Evolutionary conservation across 2,797 vertebrate genomes (phyloP).

Genomic region (Periparus ater): DNA sequence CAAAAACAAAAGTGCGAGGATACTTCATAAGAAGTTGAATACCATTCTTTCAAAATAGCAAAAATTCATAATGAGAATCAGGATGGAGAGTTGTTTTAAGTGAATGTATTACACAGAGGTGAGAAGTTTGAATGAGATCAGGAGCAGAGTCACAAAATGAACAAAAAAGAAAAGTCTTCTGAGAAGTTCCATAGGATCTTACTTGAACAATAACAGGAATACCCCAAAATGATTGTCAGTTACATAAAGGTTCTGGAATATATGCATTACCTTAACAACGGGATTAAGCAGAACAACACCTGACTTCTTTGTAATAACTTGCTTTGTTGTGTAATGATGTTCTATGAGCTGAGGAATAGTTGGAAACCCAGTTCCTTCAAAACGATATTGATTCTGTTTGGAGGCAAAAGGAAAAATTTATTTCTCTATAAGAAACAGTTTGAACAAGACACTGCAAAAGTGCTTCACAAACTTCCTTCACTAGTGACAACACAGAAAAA

Average conservation of each 20-base stretch:
- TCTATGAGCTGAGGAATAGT: constrained; percentile 97
- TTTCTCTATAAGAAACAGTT: neutral
- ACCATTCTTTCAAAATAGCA: neutral
- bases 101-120: neutral
- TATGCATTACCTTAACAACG: constrained; percentile 85
- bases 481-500: neutral
- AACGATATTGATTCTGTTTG: constrained; percentile 89
- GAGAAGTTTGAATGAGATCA: neutral
- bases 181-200: neutral
- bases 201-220: neutral
- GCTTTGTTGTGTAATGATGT: constrained; percentile 92
- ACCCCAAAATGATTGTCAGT: neutral
- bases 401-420: neutral
- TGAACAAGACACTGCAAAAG: neutral
- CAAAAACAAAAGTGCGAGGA: neutral
- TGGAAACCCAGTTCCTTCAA: constrained; percentile 94
- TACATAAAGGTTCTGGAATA: neutral
- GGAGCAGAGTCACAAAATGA: neutral
- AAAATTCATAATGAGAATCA: neutral
- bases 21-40: neutral
- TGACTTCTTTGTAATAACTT: constrained; percentile 98
- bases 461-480: neutral
- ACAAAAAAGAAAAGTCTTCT: neutral
- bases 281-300: constrained; percentile 92
- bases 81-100: neutral